phyloP scores from a whole-genome alignment of 2,888 invertebrate species.

The Lycocerus yunnanus region DNA sequence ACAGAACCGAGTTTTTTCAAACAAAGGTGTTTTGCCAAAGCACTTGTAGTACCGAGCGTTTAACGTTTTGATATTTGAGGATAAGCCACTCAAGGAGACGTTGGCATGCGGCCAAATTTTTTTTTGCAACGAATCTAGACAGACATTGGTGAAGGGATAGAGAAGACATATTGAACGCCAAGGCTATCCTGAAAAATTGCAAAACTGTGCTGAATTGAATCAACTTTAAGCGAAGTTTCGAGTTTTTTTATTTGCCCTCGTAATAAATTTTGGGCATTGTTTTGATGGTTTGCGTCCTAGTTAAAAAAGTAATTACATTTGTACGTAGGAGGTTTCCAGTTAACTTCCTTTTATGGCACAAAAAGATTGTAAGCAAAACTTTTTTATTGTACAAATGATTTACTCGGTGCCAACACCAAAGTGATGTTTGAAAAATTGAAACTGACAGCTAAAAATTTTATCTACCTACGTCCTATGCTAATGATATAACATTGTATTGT shows the following conservation, averaged over 20 bases:
- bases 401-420: background rate
- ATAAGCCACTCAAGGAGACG: background rate
- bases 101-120: background rate
- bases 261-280: background rate
- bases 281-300: background rate
- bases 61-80: background rate
- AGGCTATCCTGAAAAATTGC: background rate
- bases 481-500: background rate
- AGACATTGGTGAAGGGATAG: background rate
- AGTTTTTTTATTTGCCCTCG: background rate
- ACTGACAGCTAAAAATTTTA: background rate
- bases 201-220: background rate
- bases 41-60: background rate
- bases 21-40: background rate
- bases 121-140: background rate
- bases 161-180: background rate
- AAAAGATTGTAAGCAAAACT: background rate
- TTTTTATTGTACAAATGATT: background rate
- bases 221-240: background rate
- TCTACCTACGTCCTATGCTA: constrained; percentile 1
- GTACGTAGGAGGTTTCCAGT: background rate
- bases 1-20: background rate
- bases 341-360: background rate
- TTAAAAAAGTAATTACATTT: background rate
- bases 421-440: background rate